Evolutionary conservation across 1,140 invertebrate species (phyloP).

Genomic region (Heliothis virescens): DNA sequence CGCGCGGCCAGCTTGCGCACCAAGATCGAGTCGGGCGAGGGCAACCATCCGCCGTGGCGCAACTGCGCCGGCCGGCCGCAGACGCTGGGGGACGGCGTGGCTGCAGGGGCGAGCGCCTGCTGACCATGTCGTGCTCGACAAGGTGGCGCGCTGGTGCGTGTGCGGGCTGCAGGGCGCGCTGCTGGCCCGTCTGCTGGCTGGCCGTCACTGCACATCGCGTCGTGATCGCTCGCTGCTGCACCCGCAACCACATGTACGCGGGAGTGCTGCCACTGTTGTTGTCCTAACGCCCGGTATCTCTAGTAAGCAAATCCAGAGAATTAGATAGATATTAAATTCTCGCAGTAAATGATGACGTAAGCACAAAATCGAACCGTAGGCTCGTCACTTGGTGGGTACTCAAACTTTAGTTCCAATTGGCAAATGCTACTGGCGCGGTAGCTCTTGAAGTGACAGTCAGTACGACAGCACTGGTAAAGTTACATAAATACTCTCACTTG

Average conservation of each 20-base stretch:
- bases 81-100: slow-evolving; percentile 96
- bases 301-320: too few species aligned
- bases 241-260: slow-evolving; percentile 93
- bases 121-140: slow-evolving; percentile 98
- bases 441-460: too few species aligned
- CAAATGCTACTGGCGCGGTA: too few species aligned
- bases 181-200: slow-evolving; percentile 93
- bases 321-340: too few species aligned
- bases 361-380: too few species aligned
- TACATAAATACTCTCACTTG: too few species aligned
- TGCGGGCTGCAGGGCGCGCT: slow-evolving; percentile 97
- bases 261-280: slow-evolving; percentile 71
- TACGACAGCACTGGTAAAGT: too few species aligned
- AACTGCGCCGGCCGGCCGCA: slow-evolving; percentile 91
- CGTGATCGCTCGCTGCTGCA: slow-evolving; percentile 94
- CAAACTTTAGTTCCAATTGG: too few species aligned
- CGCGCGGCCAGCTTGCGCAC: slow-evolving; percentile 95
- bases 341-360: too few species aligned
- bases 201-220: slow-evolving; percentile 95
- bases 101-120: slow-evolving; percentile 94
- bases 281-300: too few species aligned
- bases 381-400: too few species aligned
- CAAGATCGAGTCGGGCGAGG: slow-evolving; percentile 98
- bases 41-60: slow-evolving; percentile 97
- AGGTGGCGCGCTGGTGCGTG: slow-evolving; percentile 97